Percentiles rank a stretch among this genome's conserved stretches.
These are phyloP conservation scores for Petromus typicus DNA, from an alignment of 2,113 vertebrate species.

Conservation along the genomic window DNA sequence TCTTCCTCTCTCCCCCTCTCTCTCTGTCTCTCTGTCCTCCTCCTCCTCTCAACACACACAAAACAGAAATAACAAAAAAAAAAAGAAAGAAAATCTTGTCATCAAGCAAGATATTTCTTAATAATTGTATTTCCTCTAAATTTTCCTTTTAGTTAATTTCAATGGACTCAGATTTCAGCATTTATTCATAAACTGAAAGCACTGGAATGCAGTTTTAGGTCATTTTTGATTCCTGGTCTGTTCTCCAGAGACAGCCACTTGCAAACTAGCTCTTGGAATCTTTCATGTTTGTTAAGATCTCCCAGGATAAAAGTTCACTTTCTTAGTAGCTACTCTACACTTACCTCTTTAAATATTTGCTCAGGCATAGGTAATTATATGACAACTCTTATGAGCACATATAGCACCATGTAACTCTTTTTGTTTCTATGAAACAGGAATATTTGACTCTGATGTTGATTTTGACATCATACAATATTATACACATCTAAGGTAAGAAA, in stretches of 20 bases:
- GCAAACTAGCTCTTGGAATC: background rate
- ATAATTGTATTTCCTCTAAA: background rate
- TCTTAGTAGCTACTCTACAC: background rate
- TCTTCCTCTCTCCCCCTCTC: background rate
- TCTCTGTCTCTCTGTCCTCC: background rate
- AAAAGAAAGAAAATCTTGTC: background rate
- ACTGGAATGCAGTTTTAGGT: background rate
- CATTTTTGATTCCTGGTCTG: background rate
- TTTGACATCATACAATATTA: background rate
- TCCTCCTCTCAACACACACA: background rate
- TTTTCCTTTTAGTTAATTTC: background rate
- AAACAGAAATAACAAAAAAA: background rate
- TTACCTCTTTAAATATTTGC: background rate
- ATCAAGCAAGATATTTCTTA: background rate
- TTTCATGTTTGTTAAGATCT: background rate
- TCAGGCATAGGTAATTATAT: background rate
- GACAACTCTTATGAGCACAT: background rate
- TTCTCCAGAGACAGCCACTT: background rate
- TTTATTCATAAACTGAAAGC: slow-evolving; percentile 15
- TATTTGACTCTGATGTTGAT: background rate
- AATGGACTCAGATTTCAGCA: background rate
- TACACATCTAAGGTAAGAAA: background rate
- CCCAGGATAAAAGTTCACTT: background rate
- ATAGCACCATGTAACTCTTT: background rate
- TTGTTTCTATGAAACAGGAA: background rate